These are phyloP conservation scores for Itoplectis maculator DNA, from an alignment of 2,888 invertebrate species.

Conservation along the genomic window DNA sequence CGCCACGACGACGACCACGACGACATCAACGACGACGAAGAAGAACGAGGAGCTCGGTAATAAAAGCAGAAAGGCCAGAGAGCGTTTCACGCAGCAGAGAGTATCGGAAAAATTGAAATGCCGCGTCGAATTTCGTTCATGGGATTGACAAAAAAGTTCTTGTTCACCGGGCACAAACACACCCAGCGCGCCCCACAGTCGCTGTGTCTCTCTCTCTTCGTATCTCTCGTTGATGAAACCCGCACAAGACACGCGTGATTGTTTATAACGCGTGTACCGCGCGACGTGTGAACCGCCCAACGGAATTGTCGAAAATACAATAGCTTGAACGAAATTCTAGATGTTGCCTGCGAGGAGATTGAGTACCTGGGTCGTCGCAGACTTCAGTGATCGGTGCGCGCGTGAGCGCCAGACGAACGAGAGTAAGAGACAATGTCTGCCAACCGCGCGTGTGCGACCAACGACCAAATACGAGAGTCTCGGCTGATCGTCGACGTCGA, in stretches of 20 bases:
- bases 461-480: no score
- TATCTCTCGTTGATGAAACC: background rate
- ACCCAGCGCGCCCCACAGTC: slow-evolving; percentile 29
- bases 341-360: slow-evolving; percentile 78
- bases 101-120: slow-evolving; percentile 38
- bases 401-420: slow-evolving; percentile 60
- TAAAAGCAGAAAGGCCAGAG: slow-evolving; percentile 32
- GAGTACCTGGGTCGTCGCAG: slow-evolving; percentile 78
- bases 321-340: slow-evolving; percentile 75
- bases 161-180: slow-evolving; percentile 74
- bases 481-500: no score
- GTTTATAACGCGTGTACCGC: no score
- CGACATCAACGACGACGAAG: slow-evolving; percentile 65
- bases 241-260: no score
- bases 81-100: slow-evolving; percentile 39
- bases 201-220: slow-evolving; percentile 26
- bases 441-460: no score
- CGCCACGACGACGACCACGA: slow-evolving; percentile 71
- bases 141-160: slow-evolving; percentile 82
- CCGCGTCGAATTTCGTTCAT: slow-evolving; percentile 68
- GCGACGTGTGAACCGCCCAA: no score
- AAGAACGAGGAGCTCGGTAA: slow-evolving; percentile 50
- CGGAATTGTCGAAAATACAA: slow-evolving; percentile 10
- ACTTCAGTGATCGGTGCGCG: slow-evolving; percentile 77
- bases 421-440: slow-evolving; percentile 41